Conservation (phyloP, 1,140 invertebrate species). For the Vanessa atalanta region DNA sequence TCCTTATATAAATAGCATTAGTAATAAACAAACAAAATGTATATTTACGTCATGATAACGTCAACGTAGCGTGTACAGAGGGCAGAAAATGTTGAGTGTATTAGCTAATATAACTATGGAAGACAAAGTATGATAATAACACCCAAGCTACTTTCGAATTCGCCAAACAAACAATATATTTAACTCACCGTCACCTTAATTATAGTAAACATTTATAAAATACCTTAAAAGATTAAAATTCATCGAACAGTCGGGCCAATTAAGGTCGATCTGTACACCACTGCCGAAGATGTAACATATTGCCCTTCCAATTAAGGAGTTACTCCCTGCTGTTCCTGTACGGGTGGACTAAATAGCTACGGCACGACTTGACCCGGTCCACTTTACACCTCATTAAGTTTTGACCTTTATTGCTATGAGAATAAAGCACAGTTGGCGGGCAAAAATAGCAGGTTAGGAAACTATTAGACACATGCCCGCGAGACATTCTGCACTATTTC, state of each 20-base stretch:
- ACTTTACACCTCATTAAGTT: slow-evolving; percentile 35
- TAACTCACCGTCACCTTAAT: slow-evolving; percentile 25
- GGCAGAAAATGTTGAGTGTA: too few relatives aligned
- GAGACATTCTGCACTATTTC: slow-evolving; percentile 63
- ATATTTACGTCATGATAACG: too few relatives aligned
- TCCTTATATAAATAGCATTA: too few relatives aligned
- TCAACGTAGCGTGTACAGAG: too few relatives aligned
- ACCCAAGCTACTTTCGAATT: not conserved
- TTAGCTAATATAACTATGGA: too few relatives aligned
- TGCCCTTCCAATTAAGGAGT: slow-evolving; percentile 73
- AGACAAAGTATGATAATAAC: too few relatives aligned
- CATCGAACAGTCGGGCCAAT: slow-evolving; percentile 54
- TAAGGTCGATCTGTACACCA: slow-evolving; percentile 48
- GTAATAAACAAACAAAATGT: too few relatives aligned
- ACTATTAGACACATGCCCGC: slow-evolving; percentile 67
- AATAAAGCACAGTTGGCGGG: slow-evolving; percentile 27
- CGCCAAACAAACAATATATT: slow-evolving; percentile 4
- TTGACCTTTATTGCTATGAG: slow-evolving; percentile 21
- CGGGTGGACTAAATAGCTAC: slow-evolving; percentile 65
- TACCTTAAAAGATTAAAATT: slow-evolving; percentile 54
- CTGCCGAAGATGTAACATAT: slow-evolving; percentile 69
- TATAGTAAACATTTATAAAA: slow-evolving; percentile 51
- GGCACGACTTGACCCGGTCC: slow-evolving; percentile 63
- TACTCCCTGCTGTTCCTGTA: slow-evolving; percentile 70
- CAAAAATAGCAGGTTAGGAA: slow-evolving; percentile 50